These are phyloP conservation scores for Hesperia comma DNA, from an alignment of 2,888 invertebrate species.

Conservation along the genomic window DNA sequence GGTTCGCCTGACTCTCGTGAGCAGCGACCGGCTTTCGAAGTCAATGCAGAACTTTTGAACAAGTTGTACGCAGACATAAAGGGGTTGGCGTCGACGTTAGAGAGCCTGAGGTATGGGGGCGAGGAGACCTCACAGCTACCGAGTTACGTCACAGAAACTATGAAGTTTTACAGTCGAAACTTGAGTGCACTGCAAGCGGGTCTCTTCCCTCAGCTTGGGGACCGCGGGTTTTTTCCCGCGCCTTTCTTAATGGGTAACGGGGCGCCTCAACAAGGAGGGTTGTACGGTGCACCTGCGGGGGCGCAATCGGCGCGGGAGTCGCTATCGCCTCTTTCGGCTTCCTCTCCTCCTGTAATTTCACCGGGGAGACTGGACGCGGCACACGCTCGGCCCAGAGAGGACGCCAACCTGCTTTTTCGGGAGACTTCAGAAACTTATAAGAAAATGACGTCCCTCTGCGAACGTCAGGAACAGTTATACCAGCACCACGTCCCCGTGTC, in stretches of 20 bases:
- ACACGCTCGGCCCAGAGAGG: constrained; percentile 72
- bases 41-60: constrained; percentile 92
- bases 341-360: constrained; percentile 77
- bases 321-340: constrained; percentile 76
- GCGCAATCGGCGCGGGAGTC: constrained; percentile 75
- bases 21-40: constrained; percentile 82
- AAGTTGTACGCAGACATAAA: constrained; percentile 91
- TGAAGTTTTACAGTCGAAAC: constrained; percentile 80
- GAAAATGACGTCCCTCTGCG: constrained; percentile 81
- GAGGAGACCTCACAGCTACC: constrained; percentile 75
- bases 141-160: constrained; percentile 77
- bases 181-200: constrained; percentile 74
- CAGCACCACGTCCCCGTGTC: constrained; percentile 83
- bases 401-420: constrained; percentile 81
- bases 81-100: constrained; percentile 84
- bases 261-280: constrained; percentile 62
- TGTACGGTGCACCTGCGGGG: constrained; percentile 71
- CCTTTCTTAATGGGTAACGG: constrained; percentile 77
- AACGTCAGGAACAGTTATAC: constrained; percentile 81
- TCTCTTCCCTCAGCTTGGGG: constrained; percentile 71
- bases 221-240: constrained; percentile 73
- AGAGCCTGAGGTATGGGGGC: constrained; percentile 85
- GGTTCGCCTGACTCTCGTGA: constrained; percentile 79
- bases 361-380: constrained; percentile 77
- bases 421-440: constrained; percentile 80